phyloP scores from a whole-genome alignment of 2,888 invertebrate genomes.

The Stenotaenia linearis region DNA sequence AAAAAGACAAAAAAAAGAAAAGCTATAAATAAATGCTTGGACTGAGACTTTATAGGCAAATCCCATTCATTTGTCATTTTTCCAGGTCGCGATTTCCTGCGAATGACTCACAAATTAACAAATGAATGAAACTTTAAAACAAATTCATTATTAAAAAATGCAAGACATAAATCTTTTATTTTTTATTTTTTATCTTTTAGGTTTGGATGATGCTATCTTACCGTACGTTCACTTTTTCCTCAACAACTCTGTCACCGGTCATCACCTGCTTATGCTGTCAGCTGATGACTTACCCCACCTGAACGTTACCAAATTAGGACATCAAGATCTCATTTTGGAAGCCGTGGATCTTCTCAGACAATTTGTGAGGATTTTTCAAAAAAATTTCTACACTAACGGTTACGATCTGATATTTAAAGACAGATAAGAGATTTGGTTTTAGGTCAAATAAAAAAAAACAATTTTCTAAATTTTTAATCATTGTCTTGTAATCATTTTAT shows the following conservation, averaged over 20 bases:
- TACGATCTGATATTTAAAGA: background rate
- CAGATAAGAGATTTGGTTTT: background rate
- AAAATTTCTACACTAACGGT: too few species aligned
- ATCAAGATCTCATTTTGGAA: constrained; percentile 87
- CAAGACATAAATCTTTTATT: too few species aligned
- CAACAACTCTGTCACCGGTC: constrained; percentile 74
- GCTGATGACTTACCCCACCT: constrained; percentile 83
- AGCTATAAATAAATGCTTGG: background rate
- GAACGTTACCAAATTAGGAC: constrained; percentile 79
- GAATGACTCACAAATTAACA: background rate
- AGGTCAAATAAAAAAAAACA: too few species aligned
- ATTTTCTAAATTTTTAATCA: too few species aligned
- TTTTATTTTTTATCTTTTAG: constrained; percentile 47
- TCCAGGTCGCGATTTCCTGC: background rate
- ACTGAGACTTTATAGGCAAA: background rate
- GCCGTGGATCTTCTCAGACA: constrained; percentile 83
- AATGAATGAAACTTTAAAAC: background rate
- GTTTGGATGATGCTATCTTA: constrained; percentile 69
- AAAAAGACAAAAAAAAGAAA: background rate
- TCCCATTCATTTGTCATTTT: background rate
- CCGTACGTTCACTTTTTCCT: constrained; percentile 74
- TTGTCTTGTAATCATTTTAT: too few species aligned
- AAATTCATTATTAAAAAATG: too few species aligned
- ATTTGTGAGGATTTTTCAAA: constrained; percentile 67
- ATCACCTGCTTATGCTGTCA: constrained; percentile 72